Base-by-base conservation (phyloP, 2,113 vertebrate species). In the Syngnathus scovelli region DNA sequence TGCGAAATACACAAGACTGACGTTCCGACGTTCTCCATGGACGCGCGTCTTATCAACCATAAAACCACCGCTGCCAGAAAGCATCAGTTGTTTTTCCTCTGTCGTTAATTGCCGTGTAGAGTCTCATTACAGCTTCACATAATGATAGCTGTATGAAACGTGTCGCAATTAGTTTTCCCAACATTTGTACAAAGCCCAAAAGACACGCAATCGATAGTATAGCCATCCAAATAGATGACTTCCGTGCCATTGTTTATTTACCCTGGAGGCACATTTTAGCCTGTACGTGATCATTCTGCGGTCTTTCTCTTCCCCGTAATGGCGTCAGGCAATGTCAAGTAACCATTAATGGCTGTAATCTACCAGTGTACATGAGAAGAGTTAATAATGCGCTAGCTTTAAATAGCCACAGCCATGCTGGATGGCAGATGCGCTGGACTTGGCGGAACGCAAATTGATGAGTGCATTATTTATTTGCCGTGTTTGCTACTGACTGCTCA, bases 311-410 rank as follows among this genome's bases (percentile, higher is more conserved):
- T 61, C 5, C 52, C 52, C 21, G 21, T 55, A 23, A 21, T 13
- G 5, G 6, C 4, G n/a, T 55, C 12, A 55, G 54, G 4, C 23
- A 12, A 27, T 55, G 54, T 27, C 19, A 61, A 15, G 11, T 59
- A 4, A 43, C 19, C n/a, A 62, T 62, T 41, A 43, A 33, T 62
- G n/a, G 43, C 5, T 13, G 60, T 15, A 5, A 62, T 43, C 67
- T n/a, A 43, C 41, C 38, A 54, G 10, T 23, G 37, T 67, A 52
- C 27, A 21, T 52, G 19, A 70, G 49, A 79, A 49, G 46, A 66
- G 69, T 58, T 77, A 70, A 78, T 77, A 15, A 78, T 65, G 67
- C 2, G 0, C n/a, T 19, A 23, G 68, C 71, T 73, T 73, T 75
- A 73, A 79, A 78, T 66, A 82, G 54, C 61, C n/a, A 37, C 19